Conservation (phyloP, 2,888 invertebrate species). For the Spicauda simplicius region DNA sequence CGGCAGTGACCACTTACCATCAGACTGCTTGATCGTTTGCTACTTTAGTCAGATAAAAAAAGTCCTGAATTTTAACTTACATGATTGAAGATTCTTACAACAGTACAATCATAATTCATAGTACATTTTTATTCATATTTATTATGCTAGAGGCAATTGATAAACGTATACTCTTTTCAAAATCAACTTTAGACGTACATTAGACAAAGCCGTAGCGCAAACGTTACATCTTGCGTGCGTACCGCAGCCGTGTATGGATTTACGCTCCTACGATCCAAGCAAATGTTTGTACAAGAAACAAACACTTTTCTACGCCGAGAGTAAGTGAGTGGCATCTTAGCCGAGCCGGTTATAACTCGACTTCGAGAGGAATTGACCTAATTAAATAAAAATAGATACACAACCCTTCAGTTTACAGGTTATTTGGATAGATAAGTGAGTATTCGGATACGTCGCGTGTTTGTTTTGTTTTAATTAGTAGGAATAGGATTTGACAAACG, state of each 20-base stretch:
- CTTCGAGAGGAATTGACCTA: constrained; percentile 35
- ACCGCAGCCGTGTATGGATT: constrained; percentile 28
- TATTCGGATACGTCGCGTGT: background rate
- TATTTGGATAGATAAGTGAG: background rate
- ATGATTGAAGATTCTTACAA: background rate
- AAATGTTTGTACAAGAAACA: constrained; percentile 32
- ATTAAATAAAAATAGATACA: constrained; percentile 33
- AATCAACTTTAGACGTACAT: constrained; percentile 19
- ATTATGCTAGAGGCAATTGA: background rate
- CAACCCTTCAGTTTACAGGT: constrained; percentile 14
- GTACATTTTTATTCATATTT: no score
- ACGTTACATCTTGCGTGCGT: constrained; percentile 22
- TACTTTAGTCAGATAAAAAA: no score
- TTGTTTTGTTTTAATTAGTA: background rate
- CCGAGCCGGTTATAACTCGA: constrained; percentile 28
- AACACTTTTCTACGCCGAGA: constrained; percentile 35
- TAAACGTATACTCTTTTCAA: constrained; percentile 1
- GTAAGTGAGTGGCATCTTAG: constrained; percentile 36
- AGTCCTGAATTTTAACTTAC: background rate
- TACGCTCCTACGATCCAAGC: constrained; percentile 30
- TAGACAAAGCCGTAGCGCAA: constrained; percentile 25
- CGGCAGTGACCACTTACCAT: no score
- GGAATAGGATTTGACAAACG: background rate
- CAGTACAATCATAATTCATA: background rate
- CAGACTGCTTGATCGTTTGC: no score